Evolutionary conservation across 2,797 vertebrate genomes (phyloP).

Genomic region (Malacoraja senta): DNA sequence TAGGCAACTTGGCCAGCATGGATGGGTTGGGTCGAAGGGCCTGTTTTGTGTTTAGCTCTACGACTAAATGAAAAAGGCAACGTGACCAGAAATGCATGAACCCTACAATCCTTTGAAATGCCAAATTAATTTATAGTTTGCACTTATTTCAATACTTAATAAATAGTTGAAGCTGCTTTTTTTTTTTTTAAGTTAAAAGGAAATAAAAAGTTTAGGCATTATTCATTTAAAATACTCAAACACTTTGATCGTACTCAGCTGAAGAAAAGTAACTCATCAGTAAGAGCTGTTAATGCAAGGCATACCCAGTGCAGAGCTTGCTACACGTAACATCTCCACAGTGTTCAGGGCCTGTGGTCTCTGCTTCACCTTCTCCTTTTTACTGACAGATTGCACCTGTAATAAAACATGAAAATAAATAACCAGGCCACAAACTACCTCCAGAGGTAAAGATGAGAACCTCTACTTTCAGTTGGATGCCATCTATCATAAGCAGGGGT

Average conservation of each 20-base stretch:
- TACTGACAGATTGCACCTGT: constrained; percentile 85
- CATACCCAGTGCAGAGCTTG: constrained; percentile 82
- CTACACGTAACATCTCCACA: constrained; percentile 95
- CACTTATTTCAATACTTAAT: too few relatives aligned
- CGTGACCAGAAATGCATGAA: too few relatives aligned
- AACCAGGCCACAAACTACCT: not conserved
- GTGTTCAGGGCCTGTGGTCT: constrained; percentile 91
- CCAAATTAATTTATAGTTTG: too few relatives aligned
- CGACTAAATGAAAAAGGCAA: too few relatives aligned
- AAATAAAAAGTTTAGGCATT: not conserved
- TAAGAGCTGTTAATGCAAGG: not conserved
- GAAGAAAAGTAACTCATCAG: not conserved
- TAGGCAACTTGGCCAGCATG: too few relatives aligned
- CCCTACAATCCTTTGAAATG: too few relatives aligned
- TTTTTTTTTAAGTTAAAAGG: not conserved
- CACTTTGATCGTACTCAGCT: not conserved
- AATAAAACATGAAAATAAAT: constrained; percentile 40
- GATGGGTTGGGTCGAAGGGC: too few relatives aligned
- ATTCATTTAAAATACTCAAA: not conserved
- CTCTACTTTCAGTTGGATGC: not conserved
- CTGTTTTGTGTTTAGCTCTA: too few relatives aligned
- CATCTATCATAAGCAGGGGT: not conserved
- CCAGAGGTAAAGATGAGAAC: not conserved
- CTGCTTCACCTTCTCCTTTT: constrained; percentile 92
- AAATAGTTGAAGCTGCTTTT: too few relatives aligned